phyloP scores from a whole-genome alignment of 1,140 invertebrate genomes.

The Gonatopus flavifemur region DNA sequence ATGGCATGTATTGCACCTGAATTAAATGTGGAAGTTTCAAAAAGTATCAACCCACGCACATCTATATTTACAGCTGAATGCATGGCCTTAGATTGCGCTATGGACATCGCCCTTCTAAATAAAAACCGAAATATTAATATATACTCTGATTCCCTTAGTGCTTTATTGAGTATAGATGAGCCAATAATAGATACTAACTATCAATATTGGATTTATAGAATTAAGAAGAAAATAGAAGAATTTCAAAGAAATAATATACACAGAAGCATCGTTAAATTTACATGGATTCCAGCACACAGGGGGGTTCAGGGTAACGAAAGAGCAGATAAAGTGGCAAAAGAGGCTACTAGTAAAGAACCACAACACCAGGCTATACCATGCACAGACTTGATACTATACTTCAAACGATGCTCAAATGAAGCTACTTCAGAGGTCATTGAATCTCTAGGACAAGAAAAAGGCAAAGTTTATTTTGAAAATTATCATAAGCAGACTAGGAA shows the following conservation, averaged over 20 bases:
- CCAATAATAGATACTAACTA: too few relatives aligned
- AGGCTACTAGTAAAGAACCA: background rate
- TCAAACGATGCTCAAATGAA: background rate
- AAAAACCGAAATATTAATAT: background rate
- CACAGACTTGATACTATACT: background rate
- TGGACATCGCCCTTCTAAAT: background rate
- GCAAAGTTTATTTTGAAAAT: background rate
- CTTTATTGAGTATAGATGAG: too few relatives aligned
- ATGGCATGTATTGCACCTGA: background rate
- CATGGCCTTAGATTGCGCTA: background rate
- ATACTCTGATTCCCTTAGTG: slow-evolving; percentile 5
- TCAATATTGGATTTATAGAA: too few relatives aligned
- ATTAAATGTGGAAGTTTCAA: background rate
- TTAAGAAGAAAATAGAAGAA: background rate
- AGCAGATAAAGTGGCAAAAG: background rate
- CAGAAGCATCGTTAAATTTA: background rate
- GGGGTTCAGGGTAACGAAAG: slow-evolving; percentile 1
- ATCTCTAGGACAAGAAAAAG: background rate
- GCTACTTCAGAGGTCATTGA: background rate
- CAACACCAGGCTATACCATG: background rate
- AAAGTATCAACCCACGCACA: background rate
- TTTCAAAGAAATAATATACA: background rate
- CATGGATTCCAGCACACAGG: too few relatives aligned
- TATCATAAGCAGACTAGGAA: too few relatives aligned
- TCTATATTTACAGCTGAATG: slow-evolving; percentile 7